phyloP scores from a whole-genome alignment of 2,797 vertebrate species.

The Aeoliscus strigatus region DNA sequence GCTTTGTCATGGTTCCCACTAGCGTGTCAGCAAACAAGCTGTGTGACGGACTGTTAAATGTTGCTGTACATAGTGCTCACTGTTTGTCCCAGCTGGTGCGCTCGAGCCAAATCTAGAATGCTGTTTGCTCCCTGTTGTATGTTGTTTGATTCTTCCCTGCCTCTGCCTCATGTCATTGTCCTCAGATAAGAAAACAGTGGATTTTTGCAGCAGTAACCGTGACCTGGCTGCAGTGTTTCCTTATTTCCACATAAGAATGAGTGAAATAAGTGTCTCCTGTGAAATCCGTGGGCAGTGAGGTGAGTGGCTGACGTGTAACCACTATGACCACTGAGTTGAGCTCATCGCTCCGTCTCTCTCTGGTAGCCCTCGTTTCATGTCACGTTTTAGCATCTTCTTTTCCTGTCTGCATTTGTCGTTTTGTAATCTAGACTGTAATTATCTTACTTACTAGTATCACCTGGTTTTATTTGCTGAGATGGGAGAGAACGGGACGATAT shows the following conservation, averaged over 20 bases:
- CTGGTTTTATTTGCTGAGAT: constrained; percentile 57
- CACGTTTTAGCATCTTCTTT: constrained; percentile 11
- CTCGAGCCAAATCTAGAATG: constrained; percentile 24
- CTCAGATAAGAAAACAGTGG: constrained; percentile 6
- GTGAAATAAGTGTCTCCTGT: neutral
- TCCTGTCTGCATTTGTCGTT: constrained; percentile 47
- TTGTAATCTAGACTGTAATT: constrained; percentile 68
- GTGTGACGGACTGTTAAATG: constrained; percentile 30
- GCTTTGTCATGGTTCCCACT: too few relatives aligned
- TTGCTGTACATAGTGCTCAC: constrained; percentile 63
- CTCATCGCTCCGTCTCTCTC: constrained; percentile 56
- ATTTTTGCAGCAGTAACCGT: constrained; percentile 6
- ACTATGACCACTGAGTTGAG: constrained; percentile 54
- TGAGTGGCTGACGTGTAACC: constrained; percentile 53
- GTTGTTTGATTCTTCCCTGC: constrained; percentile 7
- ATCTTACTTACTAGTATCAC: constrained; percentile 55
- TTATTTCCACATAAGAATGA: too few relatives aligned
- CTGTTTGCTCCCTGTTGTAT: constrained; percentile 13
- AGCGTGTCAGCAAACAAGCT: too few relatives aligned
- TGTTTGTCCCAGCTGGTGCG: constrained; percentile 31
- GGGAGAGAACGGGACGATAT: constrained; percentile 40
- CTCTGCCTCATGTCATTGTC: constrained; percentile 21
- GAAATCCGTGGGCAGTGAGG: constrained; percentile 27
- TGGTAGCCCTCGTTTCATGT: constrained; percentile 66
- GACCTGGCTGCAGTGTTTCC: too few relatives aligned